A percentile compares a stretch with the other conserved stretches of the same genome.
phyloP scores from a whole-genome alignment of 2,888 invertebrate species.

The Nephrotoma flavescens region DNA sequence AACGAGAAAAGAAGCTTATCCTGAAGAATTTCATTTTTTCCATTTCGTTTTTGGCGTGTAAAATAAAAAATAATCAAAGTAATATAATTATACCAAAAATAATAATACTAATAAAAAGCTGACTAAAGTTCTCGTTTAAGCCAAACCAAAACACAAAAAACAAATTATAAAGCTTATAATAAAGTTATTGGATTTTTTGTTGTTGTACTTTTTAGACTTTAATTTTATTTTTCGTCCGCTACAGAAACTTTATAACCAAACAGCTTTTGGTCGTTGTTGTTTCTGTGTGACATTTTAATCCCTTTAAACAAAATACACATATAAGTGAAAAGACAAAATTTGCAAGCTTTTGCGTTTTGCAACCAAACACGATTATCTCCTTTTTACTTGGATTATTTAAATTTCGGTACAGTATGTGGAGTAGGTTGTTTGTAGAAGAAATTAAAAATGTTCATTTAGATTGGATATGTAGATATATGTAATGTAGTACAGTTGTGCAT shows the following conservation, averaged over 20 bases:
- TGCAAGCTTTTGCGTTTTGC: neutral
- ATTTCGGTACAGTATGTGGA: neutral
- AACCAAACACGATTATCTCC: neutral
- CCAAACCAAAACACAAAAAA: neutral
- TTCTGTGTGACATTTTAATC: neutral
- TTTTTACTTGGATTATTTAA: neutral
- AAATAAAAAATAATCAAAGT: neutral
- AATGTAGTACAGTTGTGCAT: neutral
- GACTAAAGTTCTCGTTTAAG: neutral
- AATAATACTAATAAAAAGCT: neutral
- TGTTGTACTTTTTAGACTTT: neutral
- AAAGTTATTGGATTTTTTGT: neutral
- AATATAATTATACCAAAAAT: neutral
- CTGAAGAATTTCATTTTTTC: neutral
- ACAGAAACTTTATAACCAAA: neutral
- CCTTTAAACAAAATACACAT: neutral
- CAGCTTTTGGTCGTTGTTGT: neutral
- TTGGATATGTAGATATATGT: no score
- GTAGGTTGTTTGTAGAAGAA: no score
- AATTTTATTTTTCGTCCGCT: neutral
- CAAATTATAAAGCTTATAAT: neutral
- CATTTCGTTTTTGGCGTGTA: neutral
- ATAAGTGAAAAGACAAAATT: neutral
- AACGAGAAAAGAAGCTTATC: neutral
- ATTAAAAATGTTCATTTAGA: no score